Evolutionary conservation across 2,888 invertebrate species (phyloP).

Genomic region (Papilio protenor): DNA sequence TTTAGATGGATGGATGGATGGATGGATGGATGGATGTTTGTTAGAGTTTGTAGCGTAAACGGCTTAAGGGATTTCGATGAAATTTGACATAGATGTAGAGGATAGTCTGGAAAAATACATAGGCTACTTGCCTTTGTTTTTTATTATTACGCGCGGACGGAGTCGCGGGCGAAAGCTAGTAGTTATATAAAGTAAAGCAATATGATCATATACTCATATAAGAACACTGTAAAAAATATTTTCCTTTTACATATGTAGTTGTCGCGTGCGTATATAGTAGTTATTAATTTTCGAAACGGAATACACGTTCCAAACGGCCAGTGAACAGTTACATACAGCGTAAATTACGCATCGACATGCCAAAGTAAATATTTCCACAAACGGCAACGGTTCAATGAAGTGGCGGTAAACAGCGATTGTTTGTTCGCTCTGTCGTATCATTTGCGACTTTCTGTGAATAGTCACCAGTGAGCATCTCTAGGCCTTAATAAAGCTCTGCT

Average conservation of each 20-base stretch:
- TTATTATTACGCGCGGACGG: too few species aligned
- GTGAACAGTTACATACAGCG: conserved; percentile 24
- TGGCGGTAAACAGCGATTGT: conserved; percentile 40
- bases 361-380: conserved; percentile 43
- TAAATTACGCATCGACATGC: conserved; percentile 38
- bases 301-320: conserved; percentile 7
- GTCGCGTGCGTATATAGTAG: background rate
- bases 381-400: conserved; percentile 43
- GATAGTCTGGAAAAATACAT: too few species aligned
- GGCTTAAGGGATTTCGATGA: too few species aligned
- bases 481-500: conserved; percentile 43
- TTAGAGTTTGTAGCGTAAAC: too few species aligned
- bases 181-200: too few species aligned
- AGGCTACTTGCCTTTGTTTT: too few species aligned
- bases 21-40: too few species aligned
- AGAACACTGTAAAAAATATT: background rate
- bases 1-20: too few species aligned
- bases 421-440: conserved; percentile 24
- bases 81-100: too few species aligned
- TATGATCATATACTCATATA: too few species aligned
- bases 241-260: background rate
- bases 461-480: conserved; percentile 31
- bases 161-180: too few species aligned
- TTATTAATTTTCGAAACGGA: conserved; percentile 7
- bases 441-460: conserved; percentile 34